Evolutionary conservation across 1,140 invertebrate genomes (phyloP).

Genomic region (Conus ventricosus): DNA sequence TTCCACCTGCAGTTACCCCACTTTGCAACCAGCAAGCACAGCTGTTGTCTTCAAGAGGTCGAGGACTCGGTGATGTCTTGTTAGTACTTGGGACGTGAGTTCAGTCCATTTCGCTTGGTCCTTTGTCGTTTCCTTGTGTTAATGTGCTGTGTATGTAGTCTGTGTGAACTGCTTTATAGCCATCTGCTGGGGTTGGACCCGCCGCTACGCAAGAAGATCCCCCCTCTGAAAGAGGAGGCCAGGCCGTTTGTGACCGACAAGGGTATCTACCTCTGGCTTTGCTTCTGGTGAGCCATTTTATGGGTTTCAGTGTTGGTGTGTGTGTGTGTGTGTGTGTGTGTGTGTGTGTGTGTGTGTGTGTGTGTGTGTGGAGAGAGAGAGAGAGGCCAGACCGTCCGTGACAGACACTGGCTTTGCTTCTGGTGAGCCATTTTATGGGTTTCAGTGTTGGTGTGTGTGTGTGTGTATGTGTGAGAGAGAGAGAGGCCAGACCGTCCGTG

Average conservation of each 20-base stretch:
- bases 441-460: not conserved
- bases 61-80: too few relatives aligned
- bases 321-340: not conserved
- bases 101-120: too few relatives aligned
- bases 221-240: slow-evolving; percentile 24
- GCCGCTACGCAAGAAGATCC: slow-evolving; percentile 28
- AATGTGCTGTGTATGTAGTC: not conserved
- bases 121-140: too few relatives aligned
- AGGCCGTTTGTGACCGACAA: not conserved
- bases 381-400: too few relatives aligned
- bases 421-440: not conserved
- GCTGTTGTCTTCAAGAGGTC: too few relatives aligned
- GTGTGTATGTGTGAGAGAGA: not conserved
- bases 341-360: not conserved
- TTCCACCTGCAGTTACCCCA: too few relatives aligned
- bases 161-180: slow-evolving; percentile 23
- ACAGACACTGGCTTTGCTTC: too few relatives aligned
- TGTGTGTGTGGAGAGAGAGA: too few relatives aligned
- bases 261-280: slow-evolving; percentile 55
- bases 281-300: slow-evolving; percentile 46
- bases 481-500: too few relatives aligned
- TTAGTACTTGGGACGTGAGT: too few relatives aligned
- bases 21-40: too few relatives aligned
- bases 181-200: slow-evolving; percentile 30
- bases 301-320: not conserved